Conservation (phyloP, 1,140 invertebrate genomes). For the Andrena cerasifolii region DNA sequence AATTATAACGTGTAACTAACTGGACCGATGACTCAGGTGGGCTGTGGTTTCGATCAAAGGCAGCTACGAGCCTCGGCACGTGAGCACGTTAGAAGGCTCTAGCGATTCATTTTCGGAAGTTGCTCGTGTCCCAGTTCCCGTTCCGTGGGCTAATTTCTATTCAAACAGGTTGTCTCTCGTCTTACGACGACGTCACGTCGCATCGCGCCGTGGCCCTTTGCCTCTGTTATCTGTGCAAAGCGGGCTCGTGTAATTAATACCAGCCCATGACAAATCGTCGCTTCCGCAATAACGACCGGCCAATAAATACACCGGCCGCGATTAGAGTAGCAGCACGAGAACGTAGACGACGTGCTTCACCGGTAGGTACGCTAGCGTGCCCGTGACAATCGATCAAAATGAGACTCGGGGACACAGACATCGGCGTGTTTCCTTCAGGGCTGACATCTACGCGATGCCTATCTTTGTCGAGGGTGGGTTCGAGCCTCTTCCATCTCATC, state of each 20-base stretch:
- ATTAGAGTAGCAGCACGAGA: slow-evolving; percentile 40
- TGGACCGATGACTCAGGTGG: not conserved
- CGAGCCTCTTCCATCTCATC: not conserved
- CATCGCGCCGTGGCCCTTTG: slow-evolving; percentile 10
- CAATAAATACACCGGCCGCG: slow-evolving; percentile 36
- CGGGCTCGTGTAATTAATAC: slow-evolving; percentile 36
- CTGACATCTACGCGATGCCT: slow-evolving; percentile 22
- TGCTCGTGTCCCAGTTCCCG: slow-evolving; percentile 15
- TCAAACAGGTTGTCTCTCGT: slow-evolving; percentile 46
- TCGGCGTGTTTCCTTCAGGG: slow-evolving; percentile 11
- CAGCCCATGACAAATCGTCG: slow-evolving; percentile 40
- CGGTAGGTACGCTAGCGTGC: slow-evolving; percentile 18
- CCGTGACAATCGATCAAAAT: slow-evolving; percentile 49
- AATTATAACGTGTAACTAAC: too few relatives aligned
- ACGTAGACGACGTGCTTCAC: not conserved
- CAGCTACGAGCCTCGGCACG: not conserved
- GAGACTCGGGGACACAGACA: slow-evolving; percentile 12
- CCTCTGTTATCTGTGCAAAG: slow-evolving; percentile 24
- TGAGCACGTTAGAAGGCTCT: not conserved
- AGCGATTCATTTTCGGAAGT: slow-evolving; percentile 45
- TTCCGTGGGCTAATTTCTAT: slow-evolving; percentile 41
- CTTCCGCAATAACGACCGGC: slow-evolving; percentile 43
- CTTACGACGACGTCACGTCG: slow-evolving; percentile 20
- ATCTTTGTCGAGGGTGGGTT: not conserved
- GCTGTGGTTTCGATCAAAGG: not conserved